Percentiles rank a stretch among this genome's conserved stretches.
Conservation (phyloP, 2,797 vertebrate species). For the Microhierax caerulescens region DNA sequence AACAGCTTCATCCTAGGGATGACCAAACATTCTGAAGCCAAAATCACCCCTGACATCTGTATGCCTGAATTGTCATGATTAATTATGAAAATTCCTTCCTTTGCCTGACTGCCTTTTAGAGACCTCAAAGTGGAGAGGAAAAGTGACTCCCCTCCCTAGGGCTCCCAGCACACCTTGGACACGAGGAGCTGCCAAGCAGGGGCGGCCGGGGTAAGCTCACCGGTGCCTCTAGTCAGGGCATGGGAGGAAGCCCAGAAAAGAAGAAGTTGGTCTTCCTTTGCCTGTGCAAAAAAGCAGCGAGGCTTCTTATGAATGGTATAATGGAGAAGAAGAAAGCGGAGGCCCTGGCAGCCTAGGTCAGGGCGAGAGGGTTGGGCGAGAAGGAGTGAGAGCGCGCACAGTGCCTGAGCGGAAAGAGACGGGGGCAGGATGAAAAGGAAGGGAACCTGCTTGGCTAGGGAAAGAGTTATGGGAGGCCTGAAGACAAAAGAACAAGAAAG, state of each 20-base stretch:
- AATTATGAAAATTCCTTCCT: background rate
- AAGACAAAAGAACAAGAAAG: constrained; percentile 21
- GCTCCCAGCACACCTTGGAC: background rate
- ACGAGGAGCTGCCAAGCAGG: background rate
- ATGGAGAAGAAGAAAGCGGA: background rate
- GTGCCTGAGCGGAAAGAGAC: background rate
- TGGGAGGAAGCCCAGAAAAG: background rate
- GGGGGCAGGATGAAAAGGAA: background rate
- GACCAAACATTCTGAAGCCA: background rate
- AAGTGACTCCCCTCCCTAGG: background rate
- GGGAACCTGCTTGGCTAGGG: background rate
- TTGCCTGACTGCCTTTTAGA: background rate
- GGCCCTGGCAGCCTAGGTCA: background rate
- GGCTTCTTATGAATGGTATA: background rate
- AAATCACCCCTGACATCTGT: background rate
- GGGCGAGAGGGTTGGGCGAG: background rate
- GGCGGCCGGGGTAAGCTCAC: background rate
- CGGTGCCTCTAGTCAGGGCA: background rate
- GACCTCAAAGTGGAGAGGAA: background rate
- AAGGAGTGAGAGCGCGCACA: background rate
- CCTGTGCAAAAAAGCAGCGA: background rate
- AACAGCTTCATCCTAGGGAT: background rate
- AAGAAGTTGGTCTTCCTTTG: background rate
- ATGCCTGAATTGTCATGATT: background rate
- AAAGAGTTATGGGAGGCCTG: constrained; percentile 7